Percentiles rank a stretch among this genome's conserved stretches.
These are phyloP conservation scores for Carapus acus DNA, from an alignment of 2,797 vertebrate species.

Conservation along the genomic window DNA sequence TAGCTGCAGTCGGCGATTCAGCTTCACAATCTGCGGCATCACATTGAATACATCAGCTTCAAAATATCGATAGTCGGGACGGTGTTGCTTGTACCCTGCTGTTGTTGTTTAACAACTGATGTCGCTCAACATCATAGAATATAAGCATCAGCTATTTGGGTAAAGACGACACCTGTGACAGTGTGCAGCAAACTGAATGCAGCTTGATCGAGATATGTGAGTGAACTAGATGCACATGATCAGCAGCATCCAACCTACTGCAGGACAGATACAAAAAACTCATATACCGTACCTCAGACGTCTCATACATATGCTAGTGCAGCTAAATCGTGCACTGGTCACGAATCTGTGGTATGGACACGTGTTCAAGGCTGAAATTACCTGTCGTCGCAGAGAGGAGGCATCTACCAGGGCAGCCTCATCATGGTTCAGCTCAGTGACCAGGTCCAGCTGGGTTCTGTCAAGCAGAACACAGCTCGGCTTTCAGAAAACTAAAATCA, in stretches of 20 bases:
- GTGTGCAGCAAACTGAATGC: too few species aligned
- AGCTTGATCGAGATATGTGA: not conserved
- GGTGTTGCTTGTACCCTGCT: too few species aligned
- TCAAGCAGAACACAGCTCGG: constrained; percentile 7
- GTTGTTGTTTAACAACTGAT: too few species aligned
- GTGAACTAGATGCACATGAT: not conserved
- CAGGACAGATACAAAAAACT: constrained; percentile 2
- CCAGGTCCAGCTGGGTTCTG: constrained; percentile 61
- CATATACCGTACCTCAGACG: too few species aligned
- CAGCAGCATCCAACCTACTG: constrained; percentile 3
- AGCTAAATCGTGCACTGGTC: not conserved
- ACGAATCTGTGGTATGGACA: not conserved
- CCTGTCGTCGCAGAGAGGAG: constrained; percentile 89
- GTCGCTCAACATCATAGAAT: too few species aligned
- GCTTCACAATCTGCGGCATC: constrained; percentile 86
- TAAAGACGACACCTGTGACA: not conserved
- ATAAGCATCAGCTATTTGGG: not conserved
- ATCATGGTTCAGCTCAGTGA: constrained; percentile 80
- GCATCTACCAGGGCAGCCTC: constrained; percentile 86
- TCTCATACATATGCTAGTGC: not conserved
- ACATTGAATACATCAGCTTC: constrained; percentile 1
- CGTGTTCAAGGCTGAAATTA: constrained; percentile 38
- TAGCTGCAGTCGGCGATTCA: constrained; percentile 91
- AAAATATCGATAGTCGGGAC: too few species aligned
- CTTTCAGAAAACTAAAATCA: not conserved